Evolutionary conservation across 1,140 invertebrate genomes (phyloP).

Genomic region (Zaprionus lachaisei): DNA sequence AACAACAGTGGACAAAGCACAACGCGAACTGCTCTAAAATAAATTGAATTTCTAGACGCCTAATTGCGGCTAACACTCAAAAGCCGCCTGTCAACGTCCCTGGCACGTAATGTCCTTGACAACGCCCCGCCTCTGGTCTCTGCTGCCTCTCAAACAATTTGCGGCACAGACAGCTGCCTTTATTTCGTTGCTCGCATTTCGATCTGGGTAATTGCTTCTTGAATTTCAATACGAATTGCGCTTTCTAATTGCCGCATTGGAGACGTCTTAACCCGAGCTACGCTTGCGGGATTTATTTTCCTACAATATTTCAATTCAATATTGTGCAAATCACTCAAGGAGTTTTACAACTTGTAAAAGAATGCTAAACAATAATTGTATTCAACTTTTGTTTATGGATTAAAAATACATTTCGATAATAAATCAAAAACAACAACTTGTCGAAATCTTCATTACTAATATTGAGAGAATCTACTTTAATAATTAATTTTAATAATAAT

Average conservation of each 20-base stretch:
- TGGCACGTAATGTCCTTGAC: slow-evolving; percentile 58
- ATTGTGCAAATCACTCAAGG: background rate
- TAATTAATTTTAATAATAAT: background rate
- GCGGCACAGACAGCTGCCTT: background rate
- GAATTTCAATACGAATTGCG: slow-evolving; percentile 76
- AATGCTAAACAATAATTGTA: too few species aligned
- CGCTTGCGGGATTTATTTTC: slow-evolving; percentile 8
- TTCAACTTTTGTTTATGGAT: too few species aligned
- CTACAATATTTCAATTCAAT: slow-evolving; percentile 27
- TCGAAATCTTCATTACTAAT: too few species aligned
- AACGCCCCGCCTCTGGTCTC: background rate
- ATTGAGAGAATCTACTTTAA: too few species aligned
- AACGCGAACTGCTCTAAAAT: slow-evolving; percentile 57
- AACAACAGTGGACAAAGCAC: slow-evolving; percentile 4
- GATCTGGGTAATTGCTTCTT: slow-evolving; percentile 77
- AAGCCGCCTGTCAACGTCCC: slow-evolving; percentile 54
- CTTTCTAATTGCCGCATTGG: slow-evolving; percentile 32
- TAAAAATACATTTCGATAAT: too few species aligned
- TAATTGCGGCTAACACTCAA: slow-evolving; percentile 74
- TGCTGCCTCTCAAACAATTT: background rate
- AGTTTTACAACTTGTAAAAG: too few species aligned
- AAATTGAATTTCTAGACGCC: slow-evolving; percentile 76
- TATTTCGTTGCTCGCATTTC: slow-evolving; percentile 54
- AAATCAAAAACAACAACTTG: too few species aligned
- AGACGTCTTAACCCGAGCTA: slow-evolving; percentile 45